These are phyloP conservation scores for Drosophila mimica DNA, from an alignment of 2,888 invertebrate genomes.

Conservation along the genomic window DNA sequence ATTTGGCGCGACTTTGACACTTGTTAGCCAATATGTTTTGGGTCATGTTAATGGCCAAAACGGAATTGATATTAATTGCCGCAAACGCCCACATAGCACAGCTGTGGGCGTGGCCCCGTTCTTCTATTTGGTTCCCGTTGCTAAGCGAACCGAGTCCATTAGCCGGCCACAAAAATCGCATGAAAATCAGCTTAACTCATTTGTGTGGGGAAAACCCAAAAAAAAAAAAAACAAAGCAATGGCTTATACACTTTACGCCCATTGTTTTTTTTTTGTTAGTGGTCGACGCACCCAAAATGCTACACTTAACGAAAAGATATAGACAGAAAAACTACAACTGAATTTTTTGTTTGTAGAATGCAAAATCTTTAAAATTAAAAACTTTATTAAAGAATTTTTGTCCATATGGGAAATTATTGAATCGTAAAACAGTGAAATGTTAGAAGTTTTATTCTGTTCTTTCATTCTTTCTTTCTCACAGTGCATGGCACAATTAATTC, in stretches of 20 bases:
- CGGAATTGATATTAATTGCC: slow-evolving; percentile 77
- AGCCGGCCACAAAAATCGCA: slow-evolving; percentile 50
- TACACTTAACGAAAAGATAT: background rate
- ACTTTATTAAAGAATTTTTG: background rate
- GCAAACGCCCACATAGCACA: slow-evolving; percentile 38
- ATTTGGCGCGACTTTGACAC: slow-evolving; percentile 82
- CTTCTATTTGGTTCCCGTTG: slow-evolving; percentile 16
- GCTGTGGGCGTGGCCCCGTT: slow-evolving; percentile 58
- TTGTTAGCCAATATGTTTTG: slow-evolving; percentile 79
- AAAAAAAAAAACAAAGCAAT: slow-evolving; percentile 48
- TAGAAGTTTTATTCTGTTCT: background rate
- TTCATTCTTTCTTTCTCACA: background rate
- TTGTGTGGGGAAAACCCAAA: slow-evolving; percentile 41
- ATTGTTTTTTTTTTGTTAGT: slow-evolving; percentile 7
- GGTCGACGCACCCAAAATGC: slow-evolving; percentile 24
- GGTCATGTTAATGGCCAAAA: slow-evolving; percentile 76
- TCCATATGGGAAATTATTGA: background rate
- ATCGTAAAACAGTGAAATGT: background rate
- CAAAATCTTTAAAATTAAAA: background rate
- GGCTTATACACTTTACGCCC: slow-evolving; percentile 48
- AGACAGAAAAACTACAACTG: background rate
- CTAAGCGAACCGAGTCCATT: slow-evolving; percentile 53
- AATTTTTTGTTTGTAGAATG: background rate
- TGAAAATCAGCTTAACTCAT: slow-evolving; percentile 75
- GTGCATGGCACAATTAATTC: background rate